phyloP scores from a whole-genome alignment of 2,797 vertebrate species.

The Anguilla marmorata region DNA sequence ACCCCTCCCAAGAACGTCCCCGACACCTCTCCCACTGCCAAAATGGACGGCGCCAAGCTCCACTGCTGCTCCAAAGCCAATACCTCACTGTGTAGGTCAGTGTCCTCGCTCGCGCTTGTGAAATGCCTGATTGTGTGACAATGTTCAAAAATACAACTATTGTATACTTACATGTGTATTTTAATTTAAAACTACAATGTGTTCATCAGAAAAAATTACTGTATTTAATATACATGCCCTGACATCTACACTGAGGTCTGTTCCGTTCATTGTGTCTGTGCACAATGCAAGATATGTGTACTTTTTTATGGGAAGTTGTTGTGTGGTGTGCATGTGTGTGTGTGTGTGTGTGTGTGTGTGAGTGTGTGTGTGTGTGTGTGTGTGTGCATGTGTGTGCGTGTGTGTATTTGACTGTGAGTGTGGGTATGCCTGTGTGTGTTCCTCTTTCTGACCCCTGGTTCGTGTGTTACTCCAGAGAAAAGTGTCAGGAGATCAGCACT shows the following conservation, averaged over 20 bases:
- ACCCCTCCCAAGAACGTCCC: conserved; percentile 82
- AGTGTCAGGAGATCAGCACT: conserved; percentile 93
- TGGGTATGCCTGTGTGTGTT: background rate
- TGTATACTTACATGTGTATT: background rate
- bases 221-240: background rate
- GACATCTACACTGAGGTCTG: background rate
- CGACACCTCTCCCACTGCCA: conserved; percentile 83
- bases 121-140: background rate
- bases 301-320: background rate
- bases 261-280: background rate
- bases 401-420: background rate
- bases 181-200: background rate
- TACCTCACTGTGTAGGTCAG: conserved; percentile 90
- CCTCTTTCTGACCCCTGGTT: background rate
- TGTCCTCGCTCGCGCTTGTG: background rate
- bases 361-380: background rate
- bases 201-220: background rate
- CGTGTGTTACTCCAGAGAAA: conserved; percentile 72
- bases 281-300: background rate
- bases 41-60: conserved; percentile 94
- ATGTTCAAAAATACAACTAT: background rate
- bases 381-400: background rate
- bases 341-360: no score
- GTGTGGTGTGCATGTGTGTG: background rate
- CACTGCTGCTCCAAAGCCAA: conserved; percentile 98